Evolutionary conservation across 37 sponge, comb jelly and placozoan species (phyloP).

Genomic region (Chondrilla cf. caribensis): DNA sequence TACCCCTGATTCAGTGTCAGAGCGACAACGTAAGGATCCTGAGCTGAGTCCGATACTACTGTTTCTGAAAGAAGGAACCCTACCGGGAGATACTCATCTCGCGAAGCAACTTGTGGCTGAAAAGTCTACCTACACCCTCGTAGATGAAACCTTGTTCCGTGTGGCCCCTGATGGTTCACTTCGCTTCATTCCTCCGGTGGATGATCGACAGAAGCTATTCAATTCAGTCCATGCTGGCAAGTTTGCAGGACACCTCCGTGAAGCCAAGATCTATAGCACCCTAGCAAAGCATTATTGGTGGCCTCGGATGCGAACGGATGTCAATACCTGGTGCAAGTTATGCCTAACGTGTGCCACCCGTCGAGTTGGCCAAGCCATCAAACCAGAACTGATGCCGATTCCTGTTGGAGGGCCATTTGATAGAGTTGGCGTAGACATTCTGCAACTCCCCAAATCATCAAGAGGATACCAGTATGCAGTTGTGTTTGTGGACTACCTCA

Average conservation of each 20-base stretch:
- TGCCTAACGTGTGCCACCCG: slow-evolving; percentile 43
- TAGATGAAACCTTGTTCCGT: slow-evolving; percentile 27
- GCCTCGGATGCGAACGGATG: slow-evolving; percentile 31
- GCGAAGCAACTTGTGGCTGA: slow-evolving; percentile 2
- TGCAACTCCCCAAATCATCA: slow-evolving; percentile 25
- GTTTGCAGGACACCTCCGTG: slow-evolving; percentile 35
- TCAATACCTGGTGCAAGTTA: not conserved
- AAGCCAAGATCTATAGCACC: not conserved
- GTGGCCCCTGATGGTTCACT: slow-evolving; percentile 6
- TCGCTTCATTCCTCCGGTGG: not conserved
- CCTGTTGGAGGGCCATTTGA: slow-evolving; percentile 48
- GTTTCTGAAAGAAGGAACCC: slow-evolving; percentile 1
- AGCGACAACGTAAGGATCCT: slow-evolving; percentile 25
- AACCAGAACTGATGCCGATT: slow-evolving; percentile 29
- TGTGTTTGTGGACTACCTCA: slow-evolving; percentile 53
- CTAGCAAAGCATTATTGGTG: slow-evolving; percentile 44
- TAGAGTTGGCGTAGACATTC: slow-evolving; percentile 32
- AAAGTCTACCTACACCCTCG: not conserved
- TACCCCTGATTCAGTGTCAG: not conserved
- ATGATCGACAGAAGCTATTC: not conserved
- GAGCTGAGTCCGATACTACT: not conserved
- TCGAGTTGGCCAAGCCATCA: slow-evolving; percentile 5
- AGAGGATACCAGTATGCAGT: slow-evolving; percentile 40
- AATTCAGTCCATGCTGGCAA: slow-evolving; percentile 25
- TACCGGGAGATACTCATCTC: slow-evolving; percentile 13